Conservation (phyloP, 2,888 invertebrate genomes). For the Hemicrepidius hirtus region DNA sequence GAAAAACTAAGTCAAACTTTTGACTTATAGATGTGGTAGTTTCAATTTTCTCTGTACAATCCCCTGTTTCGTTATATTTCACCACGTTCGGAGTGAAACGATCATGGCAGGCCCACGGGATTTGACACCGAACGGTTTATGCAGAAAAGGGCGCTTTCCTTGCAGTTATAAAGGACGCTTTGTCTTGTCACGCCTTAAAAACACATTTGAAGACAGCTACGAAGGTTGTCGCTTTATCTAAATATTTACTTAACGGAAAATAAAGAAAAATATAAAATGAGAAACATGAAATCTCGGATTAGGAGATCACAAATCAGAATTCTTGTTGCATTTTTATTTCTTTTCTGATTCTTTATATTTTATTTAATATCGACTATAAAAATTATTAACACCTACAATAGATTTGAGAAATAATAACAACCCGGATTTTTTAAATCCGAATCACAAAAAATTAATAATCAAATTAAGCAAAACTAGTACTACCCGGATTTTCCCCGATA, state of each 20-base stretch:
- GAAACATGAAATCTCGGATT: too few relatives aligned
- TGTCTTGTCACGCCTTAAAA: constrained; percentile 20
- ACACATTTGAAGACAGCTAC: constrained; percentile 8
- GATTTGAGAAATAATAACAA: too few relatives aligned
- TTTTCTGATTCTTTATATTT: too few relatives aligned
- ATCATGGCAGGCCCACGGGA: constrained; percentile 40
- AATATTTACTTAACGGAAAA: not conserved
- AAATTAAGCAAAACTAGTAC: too few relatives aligned
- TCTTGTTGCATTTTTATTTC: too few relatives aligned
- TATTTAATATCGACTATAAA: too few relatives aligned
- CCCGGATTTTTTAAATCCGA: too few relatives aligned
- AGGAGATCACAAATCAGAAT: too few relatives aligned
- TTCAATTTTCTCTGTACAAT: constrained; percentile 44
- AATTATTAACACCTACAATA: too few relatives aligned
- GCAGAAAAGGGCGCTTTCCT: constrained; percentile 33
- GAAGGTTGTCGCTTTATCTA: not conserved
- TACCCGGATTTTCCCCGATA: too few relatives aligned
- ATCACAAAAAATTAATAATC: too few relatives aligned
- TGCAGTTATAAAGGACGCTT: constrained; percentile 31
- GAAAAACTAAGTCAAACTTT: not conserved
- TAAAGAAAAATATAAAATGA: not conserved
- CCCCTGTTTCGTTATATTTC: constrained; percentile 39
- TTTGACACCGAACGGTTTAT: constrained; percentile 49
- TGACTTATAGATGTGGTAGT: constrained; percentile 4
- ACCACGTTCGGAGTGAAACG: constrained; percentile 30